A percentile compares a stretch with the other conserved stretches of the same genome.
Conservation (phyloP, 2,113 vertebrate genomes). For the Rhombomys opimus region DNA sequence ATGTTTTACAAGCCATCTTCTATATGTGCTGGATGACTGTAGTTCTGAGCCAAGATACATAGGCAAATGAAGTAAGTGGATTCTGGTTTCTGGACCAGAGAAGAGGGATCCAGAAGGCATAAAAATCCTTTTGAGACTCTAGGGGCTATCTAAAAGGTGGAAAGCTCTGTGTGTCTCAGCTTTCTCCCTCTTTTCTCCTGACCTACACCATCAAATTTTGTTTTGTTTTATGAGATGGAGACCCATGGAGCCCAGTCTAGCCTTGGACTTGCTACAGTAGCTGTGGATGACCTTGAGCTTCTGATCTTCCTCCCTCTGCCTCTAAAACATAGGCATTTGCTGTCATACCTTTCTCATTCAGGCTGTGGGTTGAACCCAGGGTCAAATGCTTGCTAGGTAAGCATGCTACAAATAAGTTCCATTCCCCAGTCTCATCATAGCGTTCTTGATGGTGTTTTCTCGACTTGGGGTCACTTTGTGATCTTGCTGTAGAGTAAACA, state of each 20-base stretch:
- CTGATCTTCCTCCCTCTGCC: not conserved
- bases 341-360: no score
- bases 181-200: not conserved
- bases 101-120: not conserved
- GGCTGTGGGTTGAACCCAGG: not conserved
- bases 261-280: not conserved
- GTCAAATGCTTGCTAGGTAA: not conserved
- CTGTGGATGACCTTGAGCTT: not conserved
- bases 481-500: not conserved
- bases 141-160: accelerated
- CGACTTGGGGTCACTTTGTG: not conserved
- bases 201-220: not conserved
- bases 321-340: not conserved
- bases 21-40: not conserved
- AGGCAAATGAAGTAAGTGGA: not conserved
- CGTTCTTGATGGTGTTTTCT: not conserved
- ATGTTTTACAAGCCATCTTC: not conserved
- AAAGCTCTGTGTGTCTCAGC: not conserved
- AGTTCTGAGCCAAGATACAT: not conserved
- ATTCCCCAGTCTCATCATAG: not conserved
- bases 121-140: not conserved
- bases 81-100: not conserved
- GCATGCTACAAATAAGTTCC: not conserved
- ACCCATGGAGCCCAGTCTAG: not conserved
- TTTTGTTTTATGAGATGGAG: not conserved